A percentile compares a stretch with the other conserved stretches of the same genome.
These are phyloP conservation scores for Cephus nigrinus DNA, from an alignment of 2,888 invertebrate species.

Conservation along the genomic window DNA sequence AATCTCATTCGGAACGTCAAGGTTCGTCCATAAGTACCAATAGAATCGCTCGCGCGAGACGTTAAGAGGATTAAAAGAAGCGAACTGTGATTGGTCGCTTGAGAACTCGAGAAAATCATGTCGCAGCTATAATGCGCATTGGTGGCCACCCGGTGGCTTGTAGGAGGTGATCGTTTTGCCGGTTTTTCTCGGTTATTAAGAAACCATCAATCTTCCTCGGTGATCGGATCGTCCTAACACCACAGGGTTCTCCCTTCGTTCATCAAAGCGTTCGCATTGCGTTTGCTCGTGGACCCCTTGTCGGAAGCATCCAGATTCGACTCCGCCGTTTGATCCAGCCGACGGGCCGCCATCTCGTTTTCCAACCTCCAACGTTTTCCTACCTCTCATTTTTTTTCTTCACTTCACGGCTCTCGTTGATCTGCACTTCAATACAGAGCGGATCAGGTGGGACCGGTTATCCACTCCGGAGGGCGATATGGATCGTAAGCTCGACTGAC, in stretches of 20 bases:
- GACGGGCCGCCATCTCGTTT: conserved; percentile 7
- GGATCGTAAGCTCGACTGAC: conserved; percentile 36
- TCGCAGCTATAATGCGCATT: conserved; percentile 23
- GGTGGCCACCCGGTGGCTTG: conserved; percentile 40
- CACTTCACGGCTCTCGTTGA: conserved; percentile 14
- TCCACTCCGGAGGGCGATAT: conserved; percentile 36
- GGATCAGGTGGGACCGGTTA: conserved; percentile 36
- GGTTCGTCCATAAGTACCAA: too few relatives aligned
- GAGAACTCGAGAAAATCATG: background rate
- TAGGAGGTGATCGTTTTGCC: conserved; percentile 55
- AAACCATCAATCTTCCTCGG: conserved; percentile 59
- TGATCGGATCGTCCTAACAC: conserved; percentile 46
- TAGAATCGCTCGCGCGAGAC: conserved; percentile 3
- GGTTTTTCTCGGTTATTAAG: conserved; percentile 63
- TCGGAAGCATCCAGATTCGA: conserved; percentile 33
- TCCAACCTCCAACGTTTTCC: background rate
- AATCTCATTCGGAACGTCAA: too few relatives aligned
- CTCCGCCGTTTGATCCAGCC: conserved; percentile 21
- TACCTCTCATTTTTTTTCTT: background rate
- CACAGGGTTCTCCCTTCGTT: conserved; percentile 37
- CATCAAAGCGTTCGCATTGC: conserved; percentile 6
- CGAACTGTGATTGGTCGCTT: background rate
- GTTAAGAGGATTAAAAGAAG: background rate
- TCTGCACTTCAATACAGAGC: conserved; percentile 27
- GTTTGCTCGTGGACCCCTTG: conserved; percentile 23